These are phyloP conservation scores for Lucilia cuprina DNA, from an alignment of 1,140 invertebrate genomes.

Conservation along the genomic window DNA sequence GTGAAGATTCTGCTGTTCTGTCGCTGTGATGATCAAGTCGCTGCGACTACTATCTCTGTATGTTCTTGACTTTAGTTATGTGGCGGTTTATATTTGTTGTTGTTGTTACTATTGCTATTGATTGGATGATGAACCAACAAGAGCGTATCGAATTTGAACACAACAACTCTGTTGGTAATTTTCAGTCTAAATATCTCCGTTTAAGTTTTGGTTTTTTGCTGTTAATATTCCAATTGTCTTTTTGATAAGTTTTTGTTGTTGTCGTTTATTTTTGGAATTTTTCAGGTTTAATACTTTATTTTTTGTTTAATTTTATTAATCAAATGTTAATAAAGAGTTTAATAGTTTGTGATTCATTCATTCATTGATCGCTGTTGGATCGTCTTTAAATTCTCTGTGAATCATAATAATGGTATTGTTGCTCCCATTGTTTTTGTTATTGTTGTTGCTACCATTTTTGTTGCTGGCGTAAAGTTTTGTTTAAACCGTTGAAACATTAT, in stretches of 20 bases:
- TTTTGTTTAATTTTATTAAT: slow-evolving; percentile 19
- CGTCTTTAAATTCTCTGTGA: neutral
- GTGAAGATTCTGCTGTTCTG: neutral
- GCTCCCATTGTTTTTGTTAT: slow-evolving; percentile 4
- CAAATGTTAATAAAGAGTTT: slow-evolving; percentile 35
- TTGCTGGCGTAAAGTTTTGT: neutral
- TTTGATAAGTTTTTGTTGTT: neutral
- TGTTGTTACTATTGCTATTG: neutral
- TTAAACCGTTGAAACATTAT: slow-evolving; percentile 21
- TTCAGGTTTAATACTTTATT: slow-evolving; percentile 34
- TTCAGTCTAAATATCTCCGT: slow-evolving; percentile 21
- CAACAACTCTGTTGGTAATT: slow-evolving; percentile 44
- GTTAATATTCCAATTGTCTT: slow-evolving; percentile 38
- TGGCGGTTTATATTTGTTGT: neutral
- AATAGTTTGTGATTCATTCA: neutral
- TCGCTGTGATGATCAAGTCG: neutral
- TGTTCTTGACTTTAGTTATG: neutral
- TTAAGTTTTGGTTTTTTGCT: slow-evolving; percentile 38
- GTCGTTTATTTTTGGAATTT: slow-evolving; percentile 27
- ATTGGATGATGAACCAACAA: slow-evolving; percentile 23
- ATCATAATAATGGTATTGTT: slow-evolving; percentile 12
- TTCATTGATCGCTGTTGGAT: neutral
- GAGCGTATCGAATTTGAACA: slow-evolving; percentile 36
- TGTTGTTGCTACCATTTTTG: slow-evolving; percentile 22
- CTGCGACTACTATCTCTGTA: neutral